Percentiles rank a stretch among this genome's conserved stretches.
phyloP scores from a whole-genome alignment of 2,797 vertebrate genomes.

The Hapalemur alaotrensis region DNA sequence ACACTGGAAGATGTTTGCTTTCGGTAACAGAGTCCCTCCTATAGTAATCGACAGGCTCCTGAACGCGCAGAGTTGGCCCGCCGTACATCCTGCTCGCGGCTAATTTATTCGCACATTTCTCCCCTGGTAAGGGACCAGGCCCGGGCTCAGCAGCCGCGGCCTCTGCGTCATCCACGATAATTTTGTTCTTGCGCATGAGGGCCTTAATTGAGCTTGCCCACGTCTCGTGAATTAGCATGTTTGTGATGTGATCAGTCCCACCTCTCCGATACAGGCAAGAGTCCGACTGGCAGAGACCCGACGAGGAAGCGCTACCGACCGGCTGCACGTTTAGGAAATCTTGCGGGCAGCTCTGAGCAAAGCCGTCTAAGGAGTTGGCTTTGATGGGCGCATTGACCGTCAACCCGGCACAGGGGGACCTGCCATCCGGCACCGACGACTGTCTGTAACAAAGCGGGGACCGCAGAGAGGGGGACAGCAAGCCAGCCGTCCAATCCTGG shows the following conservation, averaged over 20 bases:
- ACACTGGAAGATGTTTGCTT: constrained; percentile 80
- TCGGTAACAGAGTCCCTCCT: constrained; percentile 82
- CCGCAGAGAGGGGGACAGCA: constrained; percentile 90
- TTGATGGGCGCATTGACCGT: constrained; percentile 94
- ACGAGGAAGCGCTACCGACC: constrained; percentile 86
- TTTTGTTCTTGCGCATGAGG: constrained; percentile 98
- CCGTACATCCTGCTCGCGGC: constrained; percentile 90
- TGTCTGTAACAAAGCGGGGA: constrained; percentile 93
- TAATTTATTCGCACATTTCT: constrained; percentile 89
- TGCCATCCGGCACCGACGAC: constrained; percentile 93
- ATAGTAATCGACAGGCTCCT: constrained; percentile 81
- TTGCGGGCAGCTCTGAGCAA: constrained; percentile 88
- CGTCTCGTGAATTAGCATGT: constrained; percentile 96
- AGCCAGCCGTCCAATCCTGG: constrained; percentile 92
- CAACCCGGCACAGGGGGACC: constrained; percentile 90
- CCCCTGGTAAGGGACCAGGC: constrained; percentile 85
- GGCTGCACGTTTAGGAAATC: constrained; percentile 91
- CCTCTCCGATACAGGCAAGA: constrained; percentile 95
- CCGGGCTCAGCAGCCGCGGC: constrained; percentile 84
- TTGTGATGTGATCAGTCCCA: constrained; percentile 93
- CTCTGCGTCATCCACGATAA: constrained; percentile 89
- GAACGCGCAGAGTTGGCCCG: constrained; percentile 87
- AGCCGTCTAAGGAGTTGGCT: constrained; percentile 97
- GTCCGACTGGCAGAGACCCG: constrained; percentile 95
- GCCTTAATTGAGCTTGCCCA: constrained; percentile 98